Evolutionary conservation across 2,113 vertebrate species (phyloP).

Genomic region (Tiliqua scincoides): DNA sequence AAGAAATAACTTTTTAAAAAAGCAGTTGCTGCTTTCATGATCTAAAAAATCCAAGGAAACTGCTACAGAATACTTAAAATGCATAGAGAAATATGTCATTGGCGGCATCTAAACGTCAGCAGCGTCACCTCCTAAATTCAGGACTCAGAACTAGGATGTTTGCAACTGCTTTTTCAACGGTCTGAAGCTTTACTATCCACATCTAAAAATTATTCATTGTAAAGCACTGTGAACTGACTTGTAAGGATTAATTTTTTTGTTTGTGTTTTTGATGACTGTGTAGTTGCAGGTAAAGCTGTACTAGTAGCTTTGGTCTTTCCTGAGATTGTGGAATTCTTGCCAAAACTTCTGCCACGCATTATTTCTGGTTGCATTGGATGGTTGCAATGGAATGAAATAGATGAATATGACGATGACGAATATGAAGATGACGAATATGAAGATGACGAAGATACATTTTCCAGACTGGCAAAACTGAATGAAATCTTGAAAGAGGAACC

Average conservation of each 20-base stretch:
- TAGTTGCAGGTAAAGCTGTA: constrained; percentile 67
- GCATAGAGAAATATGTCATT: background rate
- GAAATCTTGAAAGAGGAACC: constrained; percentile 67
- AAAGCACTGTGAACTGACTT: background rate
- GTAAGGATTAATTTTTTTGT: background rate
- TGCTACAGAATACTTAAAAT: background rate
- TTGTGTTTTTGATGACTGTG: constrained; percentile 12
- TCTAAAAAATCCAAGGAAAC: background rate
- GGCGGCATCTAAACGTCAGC: background rate
- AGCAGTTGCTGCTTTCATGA: background rate
- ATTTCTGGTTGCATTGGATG: constrained; percentile 61
- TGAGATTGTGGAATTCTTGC: constrained; percentile 74
- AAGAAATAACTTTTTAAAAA: background rate
- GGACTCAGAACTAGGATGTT: background rate
- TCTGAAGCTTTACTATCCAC: background rate
- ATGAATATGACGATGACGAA: background rate
- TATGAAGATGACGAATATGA: background rate
- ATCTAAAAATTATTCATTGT: background rate
- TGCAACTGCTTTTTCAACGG: background rate
- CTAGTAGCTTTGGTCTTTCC: constrained; percentile 72
- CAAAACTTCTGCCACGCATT: constrained; percentile 73
- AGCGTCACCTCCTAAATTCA: too few relatives aligned
- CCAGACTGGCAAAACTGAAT: constrained; percentile 60
- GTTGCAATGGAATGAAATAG: background rate
- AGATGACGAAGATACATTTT: too few relatives aligned